Percentiles rank a stretch among this genome's conserved stretches.
phyloP scores from a whole-genome alignment of 2,797 vertebrate species.

The Cynopterus sphinx region DNA sequence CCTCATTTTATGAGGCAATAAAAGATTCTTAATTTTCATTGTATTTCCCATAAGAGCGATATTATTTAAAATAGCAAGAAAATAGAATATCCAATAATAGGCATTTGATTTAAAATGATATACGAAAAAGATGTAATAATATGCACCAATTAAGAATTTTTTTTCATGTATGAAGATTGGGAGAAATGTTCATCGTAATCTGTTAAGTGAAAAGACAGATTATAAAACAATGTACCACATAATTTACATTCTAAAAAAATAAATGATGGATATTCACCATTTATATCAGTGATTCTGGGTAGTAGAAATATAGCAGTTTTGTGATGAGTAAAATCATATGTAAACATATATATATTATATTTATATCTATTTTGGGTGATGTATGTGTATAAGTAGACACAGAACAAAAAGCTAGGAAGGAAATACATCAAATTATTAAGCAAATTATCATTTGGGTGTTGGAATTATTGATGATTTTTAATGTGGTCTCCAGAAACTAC shows the following conservation, averaged over 20 bases:
- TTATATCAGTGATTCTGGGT: slow-evolving; percentile 10
- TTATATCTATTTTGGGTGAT: neutral
- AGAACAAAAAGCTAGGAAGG: neutral
- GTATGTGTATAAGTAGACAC: neutral
- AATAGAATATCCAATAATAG: neutral
- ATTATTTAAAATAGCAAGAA: slow-evolving; percentile 13
- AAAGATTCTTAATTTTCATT: neutral
- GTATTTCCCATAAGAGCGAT: neutral
- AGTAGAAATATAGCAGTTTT: neutral
- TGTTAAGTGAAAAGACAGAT: neutral
- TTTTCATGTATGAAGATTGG: neutral
- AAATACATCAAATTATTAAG: slow-evolving; percentile 25
- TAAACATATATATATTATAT: neutral
- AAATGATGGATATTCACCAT: neutral
- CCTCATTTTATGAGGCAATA: neutral
- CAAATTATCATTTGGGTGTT: neutral
- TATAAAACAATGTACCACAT: neutral
- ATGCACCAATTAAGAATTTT: neutral
- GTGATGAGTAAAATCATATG: neutral
- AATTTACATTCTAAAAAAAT: neutral
- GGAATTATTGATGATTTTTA: neutral
- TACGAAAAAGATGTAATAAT: neutral
- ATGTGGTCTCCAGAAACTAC: neutral
- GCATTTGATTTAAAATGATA: neutral
- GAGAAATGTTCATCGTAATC: neutral